phyloP scores from a whole-genome alignment of 2,113 vertebrate species.

The Serilophus lunatus region DNA sequence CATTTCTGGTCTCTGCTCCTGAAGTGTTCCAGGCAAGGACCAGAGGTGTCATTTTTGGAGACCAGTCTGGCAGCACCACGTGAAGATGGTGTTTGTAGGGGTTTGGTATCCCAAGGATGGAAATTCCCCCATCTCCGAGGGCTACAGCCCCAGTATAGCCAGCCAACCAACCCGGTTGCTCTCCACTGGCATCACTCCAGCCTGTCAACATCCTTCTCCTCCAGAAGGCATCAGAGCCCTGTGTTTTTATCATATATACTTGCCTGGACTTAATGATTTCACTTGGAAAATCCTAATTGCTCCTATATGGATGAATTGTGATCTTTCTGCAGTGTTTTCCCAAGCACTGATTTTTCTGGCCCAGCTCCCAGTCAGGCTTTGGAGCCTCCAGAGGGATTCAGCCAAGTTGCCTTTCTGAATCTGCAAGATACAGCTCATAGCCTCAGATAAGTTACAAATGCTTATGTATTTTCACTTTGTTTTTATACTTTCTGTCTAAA shows the following conservation, averaged over 20 bases:
- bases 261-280: background rate
- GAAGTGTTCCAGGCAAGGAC: accelerated
- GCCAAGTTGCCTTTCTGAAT: constrained; percentile 11
- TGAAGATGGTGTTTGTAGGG: background rate
- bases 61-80: background rate
- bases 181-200: background rate
- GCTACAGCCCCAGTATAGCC: background rate
- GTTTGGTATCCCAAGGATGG: background rate
- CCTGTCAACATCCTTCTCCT: background rate
- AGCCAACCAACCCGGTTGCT: background rate
- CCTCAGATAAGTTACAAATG: background rate
- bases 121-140: background rate
- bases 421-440: background rate
- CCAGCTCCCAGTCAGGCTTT: constrained; percentile 7
- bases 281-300: background rate
- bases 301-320: background rate
- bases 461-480: background rate
- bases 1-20: background rate
- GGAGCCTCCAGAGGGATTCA: background rate
- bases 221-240: background rate
- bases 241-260: background rate
- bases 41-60: background rate
- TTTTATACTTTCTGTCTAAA: constrained; percentile 4
- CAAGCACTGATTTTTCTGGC: constrained; percentile 6
- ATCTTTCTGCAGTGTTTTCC: constrained; percentile 8